Conservation (phyloP, 2,113 vertebrate genomes). For the Nothoprocta perdicaria region DNA sequence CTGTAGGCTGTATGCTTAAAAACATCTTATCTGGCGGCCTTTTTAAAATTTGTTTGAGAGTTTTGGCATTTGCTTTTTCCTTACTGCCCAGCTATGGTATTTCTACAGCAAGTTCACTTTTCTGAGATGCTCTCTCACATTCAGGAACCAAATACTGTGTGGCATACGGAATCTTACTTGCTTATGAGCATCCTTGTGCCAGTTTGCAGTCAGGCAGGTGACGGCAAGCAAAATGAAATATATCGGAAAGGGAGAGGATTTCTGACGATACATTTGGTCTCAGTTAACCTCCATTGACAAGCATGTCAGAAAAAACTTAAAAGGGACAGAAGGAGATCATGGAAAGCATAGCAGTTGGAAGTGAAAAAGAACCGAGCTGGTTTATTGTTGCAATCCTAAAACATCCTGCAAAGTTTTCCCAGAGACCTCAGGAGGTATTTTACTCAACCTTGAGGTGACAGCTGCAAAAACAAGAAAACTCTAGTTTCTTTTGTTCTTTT, state of each 20-base stretch:
- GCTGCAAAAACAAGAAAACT: not conserved
- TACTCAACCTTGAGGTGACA: not conserved
- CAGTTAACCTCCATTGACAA: not conserved
- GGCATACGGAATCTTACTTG: not conserved
- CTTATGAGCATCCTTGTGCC: not conserved
- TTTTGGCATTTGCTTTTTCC: slow-evolving; percentile 52
- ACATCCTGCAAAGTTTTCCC: not conserved
- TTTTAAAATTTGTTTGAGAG: slow-evolving; percentile 31
- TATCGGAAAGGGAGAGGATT: not conserved
- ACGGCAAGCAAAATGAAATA: not conserved
- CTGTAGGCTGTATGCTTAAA: slow-evolving; percentile 40
- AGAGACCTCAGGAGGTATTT: not conserved
- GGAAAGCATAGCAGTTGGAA: not conserved
- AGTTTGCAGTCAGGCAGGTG: not conserved
- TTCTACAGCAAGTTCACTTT: not conserved
- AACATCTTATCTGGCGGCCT: slow-evolving; percentile 45
- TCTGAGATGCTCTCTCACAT: not conserved
- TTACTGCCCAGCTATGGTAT: slow-evolving; percentile 1
- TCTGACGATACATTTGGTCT: not conserved
- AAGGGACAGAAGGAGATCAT: not conserved
- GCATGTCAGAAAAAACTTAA: not conserved
- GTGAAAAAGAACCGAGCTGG: not conserved
- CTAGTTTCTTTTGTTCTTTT: not conserved
- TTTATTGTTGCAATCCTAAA: not conserved
- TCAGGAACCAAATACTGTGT: not conserved